Conservation (phyloP, 2,797 vertebrate genomes). For the Coreius guichenoti region DNA sequence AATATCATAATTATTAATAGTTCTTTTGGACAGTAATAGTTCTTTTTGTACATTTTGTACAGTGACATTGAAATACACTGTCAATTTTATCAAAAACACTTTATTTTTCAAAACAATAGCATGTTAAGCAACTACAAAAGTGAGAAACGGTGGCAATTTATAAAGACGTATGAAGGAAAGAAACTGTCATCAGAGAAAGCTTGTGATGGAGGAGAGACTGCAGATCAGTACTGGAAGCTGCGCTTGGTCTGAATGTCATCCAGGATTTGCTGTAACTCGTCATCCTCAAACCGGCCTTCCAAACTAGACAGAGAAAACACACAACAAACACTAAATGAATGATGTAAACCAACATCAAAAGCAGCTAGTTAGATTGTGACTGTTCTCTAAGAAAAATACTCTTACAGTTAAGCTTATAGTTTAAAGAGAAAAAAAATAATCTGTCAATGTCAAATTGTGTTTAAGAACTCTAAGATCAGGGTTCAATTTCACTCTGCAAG, state of each 20-base stretch:
- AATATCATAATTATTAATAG: background rate
- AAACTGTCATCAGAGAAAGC: background rate
- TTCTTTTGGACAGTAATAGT: background rate
- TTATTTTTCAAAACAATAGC: slow-evolving; percentile 2
- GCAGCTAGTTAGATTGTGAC: background rate
- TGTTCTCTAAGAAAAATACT: background rate
- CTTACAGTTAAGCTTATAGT: background rate
- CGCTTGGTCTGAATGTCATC: slow-evolving; percentile 98
- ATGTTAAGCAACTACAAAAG: background rate
- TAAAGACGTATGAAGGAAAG: background rate
- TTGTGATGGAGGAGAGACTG: background rate
- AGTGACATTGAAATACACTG: background rate
- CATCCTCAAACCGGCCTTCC: slow-evolving; percentile 95
- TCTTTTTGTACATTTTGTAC: background rate
- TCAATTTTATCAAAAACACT: slow-evolving; percentile 11
- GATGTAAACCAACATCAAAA: background rate
- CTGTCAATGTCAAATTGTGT: background rate
- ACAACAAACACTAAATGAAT: background rate
- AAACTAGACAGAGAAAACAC: slow-evolving; percentile 75
- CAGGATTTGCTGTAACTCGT: slow-evolving; percentile 95
- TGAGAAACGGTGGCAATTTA: background rate
- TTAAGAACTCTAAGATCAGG: background rate
- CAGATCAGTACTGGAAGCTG: slow-evolving; percentile 92
- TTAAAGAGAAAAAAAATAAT: background rate
- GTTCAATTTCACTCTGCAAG: too few relatives aligned